phyloP scores from a whole-genome alignment of 35 echinoderm and acorn worm species.

The Stichopus chloronotus region DNA sequence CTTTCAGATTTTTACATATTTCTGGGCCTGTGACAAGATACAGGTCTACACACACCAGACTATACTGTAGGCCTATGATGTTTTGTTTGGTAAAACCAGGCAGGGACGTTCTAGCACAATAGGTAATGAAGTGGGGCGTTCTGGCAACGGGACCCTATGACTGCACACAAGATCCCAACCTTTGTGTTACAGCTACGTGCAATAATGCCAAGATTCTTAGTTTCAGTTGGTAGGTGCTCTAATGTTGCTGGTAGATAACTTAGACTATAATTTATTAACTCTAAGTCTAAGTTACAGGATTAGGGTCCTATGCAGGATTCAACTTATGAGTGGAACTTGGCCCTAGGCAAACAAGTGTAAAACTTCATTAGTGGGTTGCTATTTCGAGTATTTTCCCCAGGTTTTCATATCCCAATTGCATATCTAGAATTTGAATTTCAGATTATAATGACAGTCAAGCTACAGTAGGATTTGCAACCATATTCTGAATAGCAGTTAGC shows the following conservation, averaged over 20 bases:
- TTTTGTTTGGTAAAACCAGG: background rate
- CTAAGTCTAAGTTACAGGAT: too few relatives aligned
- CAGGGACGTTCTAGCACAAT: constrained; percentile 10
- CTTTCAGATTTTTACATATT: constrained; percentile 23
- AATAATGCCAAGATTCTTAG: constrained; percentile 22
- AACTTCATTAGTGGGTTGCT: constrained; percentile 8
- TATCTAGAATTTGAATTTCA: constrained; percentile 1
- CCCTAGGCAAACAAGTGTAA: background rate
- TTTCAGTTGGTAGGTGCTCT: background rate
- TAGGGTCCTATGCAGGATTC: background rate
- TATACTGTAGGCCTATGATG: background rate
- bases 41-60: constrained; percentile 7
- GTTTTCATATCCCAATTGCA: background rate
- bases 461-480: constrained; percentile 22
- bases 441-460: background rate
- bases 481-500: constrained; percentile 5
- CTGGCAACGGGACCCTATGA: constrained; percentile 17
- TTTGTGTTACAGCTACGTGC: background rate
- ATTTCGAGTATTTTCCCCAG: background rate
- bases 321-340: constrained; percentile 25
- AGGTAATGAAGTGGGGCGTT: constrained; percentile 13
- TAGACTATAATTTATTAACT: background rate
- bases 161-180: background rate
- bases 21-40: constrained; percentile 11
- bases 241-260: constrained; percentile 5